Evolutionary conservation across 2,113 vertebrate genomes (phyloP), one percentile per base, ranked within the genome.

Genomic region (Artemisiospiza belli): DNA sequence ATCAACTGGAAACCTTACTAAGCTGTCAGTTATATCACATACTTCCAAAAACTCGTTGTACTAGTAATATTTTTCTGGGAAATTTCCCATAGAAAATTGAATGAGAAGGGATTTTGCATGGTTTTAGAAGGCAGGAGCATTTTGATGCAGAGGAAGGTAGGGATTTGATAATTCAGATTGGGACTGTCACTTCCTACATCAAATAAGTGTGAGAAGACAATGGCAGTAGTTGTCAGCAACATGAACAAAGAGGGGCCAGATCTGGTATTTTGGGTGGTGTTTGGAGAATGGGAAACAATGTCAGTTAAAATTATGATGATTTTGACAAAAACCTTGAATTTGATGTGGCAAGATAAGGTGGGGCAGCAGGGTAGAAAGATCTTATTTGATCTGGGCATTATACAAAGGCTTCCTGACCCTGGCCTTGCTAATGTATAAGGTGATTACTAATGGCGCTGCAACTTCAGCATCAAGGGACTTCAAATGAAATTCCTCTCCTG

Each of bases 171-270:
- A 73, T 72, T 92, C 25, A 55, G 4, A 11, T 44, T 75, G 41
- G 7, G 30, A 52, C 31, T 66, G 14, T 64, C 62, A 39, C 9
- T 58, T 81, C 17, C 37, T 73, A 17, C 11, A 35, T 58, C 14
- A 61, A 37, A 31, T 49, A 61, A 57, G 51, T 37, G 7, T 39
- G n/a, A 37, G 46, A 85, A 66, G 44, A 41, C 25, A 73, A n/a
- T 1, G 1, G 13, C 0, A 7, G 30, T 9, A 25, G 11, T 49
- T 57, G 22, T 64, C 58, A 78, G 69, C 78, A 30, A 33, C 0
- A 5, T 12, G 27, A 54, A 58, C 21, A 37, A 41, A 49, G 12
- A 80, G 17, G 12, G 20, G 6, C 6, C 35, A 62, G 41, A 18
- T 70, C n/a, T 73, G 35, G 2, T 67, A 12, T 55, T 68, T 52